Evolutionary conservation across 2,113 vertebrate species (phyloP), one percentile per base, ranked within the genome.

Genomic region (Rhynchopsitta pachyrhyncha): DNA sequence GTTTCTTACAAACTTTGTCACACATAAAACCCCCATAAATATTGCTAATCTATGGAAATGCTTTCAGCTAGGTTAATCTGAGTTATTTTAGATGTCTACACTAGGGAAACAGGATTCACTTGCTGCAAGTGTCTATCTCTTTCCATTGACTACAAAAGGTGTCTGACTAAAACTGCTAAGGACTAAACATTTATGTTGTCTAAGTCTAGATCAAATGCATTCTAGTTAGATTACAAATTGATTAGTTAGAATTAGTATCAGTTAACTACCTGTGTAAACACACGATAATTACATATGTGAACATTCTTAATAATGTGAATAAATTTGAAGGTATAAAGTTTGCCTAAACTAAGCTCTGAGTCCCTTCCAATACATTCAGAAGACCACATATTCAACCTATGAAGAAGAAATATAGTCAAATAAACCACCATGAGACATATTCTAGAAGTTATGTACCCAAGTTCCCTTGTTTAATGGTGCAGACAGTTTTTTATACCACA

Each of bases 321-420:
- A 76, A 80, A 76, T 35, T 39, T 10, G 44, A 85, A 82, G 10
- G 3, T 42, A 74, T 60, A 64, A 82, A 62, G 6, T 29, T 1
- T 42, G 1, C 8, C 41, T 46, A 11, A 79, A 62, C 5, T 69
- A 46, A 47, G 3, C 1, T 68, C 33, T 0, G 0, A 50, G 23
- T 2, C 5, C 19, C 33, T 41, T 77, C 17, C 10, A 6, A 35
- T 15, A 59, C 23, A 59, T 59, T 35, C 57, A 35, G 33, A 82
- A 68, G 33, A 63, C 15, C 9, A 47, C 12, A 33, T 28, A 33
- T 55, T 70, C 19, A 57, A 22, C 5, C 49, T 53, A 7, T 39
- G n/a, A 75, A 47, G 27, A 12, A 66, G 39, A 83, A 62, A 16
- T 57, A 28, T 3, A 47, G 23, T 14, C 18, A 66, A 67, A 53